These are phyloP conservation scores for Rhyacichthys aspro DNA, from an alignment of 2,797 vertebrate species.

Conservation along the genomic window DNA sequence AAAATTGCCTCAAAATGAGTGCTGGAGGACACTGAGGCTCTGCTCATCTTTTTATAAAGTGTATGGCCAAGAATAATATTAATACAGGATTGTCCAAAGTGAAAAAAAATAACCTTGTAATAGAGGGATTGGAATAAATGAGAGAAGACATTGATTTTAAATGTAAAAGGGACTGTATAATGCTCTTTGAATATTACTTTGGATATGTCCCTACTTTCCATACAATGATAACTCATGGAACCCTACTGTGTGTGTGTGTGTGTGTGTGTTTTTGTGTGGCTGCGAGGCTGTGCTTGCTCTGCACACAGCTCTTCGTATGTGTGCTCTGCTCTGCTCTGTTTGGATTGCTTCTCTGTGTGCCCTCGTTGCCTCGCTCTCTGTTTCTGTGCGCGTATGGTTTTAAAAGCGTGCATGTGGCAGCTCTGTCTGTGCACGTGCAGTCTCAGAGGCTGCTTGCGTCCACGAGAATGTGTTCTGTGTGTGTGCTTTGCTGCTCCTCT, in stretches of 20 bases:
- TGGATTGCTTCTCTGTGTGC: conserved; percentile 65
- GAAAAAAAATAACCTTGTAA: too few species aligned
- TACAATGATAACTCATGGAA: background rate
- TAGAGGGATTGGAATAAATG: too few species aligned
- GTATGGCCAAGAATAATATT: too few species aligned
- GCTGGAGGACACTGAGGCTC: conserved; percentile 17
- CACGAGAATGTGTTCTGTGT: conserved; percentile 25
- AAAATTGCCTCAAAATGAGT: too few species aligned
- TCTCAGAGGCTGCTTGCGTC: conserved; percentile 24
- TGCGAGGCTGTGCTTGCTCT: conserved; percentile 62
- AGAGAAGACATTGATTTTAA: too few species aligned
- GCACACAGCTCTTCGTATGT: conserved; percentile 62
- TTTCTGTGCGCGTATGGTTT: conserved; percentile 15
- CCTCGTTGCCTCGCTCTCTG: conserved; percentile 44
- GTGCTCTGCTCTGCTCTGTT: conserved; percentile 61
- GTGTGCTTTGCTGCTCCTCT: conserved; percentile 53
- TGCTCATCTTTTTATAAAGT: background rate
- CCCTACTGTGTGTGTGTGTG: conserved; percentile 8
- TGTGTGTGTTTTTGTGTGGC: conserved; percentile 46
- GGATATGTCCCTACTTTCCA: too few species aligned
- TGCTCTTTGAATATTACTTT: too few species aligned
- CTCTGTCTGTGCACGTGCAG: conserved; percentile 28
- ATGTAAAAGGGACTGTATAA: too few species aligned
- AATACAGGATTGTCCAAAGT: too few species aligned
- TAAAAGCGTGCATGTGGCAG: conserved; percentile 17